These are phyloP conservation scores for Hecatera dysodea DNA, from an alignment of 2,888 invertebrate species.

Conservation along the genomic window DNA sequence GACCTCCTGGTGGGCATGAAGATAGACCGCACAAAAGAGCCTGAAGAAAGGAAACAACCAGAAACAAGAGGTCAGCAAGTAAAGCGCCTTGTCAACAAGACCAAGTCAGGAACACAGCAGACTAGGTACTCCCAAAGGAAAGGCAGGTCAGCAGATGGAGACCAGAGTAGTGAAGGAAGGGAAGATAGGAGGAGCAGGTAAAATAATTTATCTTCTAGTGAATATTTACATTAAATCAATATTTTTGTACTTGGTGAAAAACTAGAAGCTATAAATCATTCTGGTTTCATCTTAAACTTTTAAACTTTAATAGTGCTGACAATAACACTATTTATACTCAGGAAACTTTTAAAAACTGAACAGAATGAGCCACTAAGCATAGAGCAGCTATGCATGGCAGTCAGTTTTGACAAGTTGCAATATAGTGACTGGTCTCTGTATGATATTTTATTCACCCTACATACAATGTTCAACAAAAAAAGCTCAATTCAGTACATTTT, in stretches of 20 bases:
- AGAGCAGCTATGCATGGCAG: background rate
- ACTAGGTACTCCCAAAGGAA: conserved; percentile 74
- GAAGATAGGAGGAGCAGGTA: conserved; percentile 34
- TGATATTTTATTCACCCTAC: no score
- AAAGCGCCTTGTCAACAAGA: conserved; percentile 83
- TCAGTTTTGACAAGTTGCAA: no score
- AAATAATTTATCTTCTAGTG: background rate
- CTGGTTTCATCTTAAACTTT: background rate
- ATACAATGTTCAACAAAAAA: no score
- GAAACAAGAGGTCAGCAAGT: conserved; percentile 90
- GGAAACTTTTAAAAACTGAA: background rate
- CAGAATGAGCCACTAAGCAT: background rate
- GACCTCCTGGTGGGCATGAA: conserved; percentile 95
- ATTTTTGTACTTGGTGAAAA: no score
- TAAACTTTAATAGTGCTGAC: background rate
- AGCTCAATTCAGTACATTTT: no score
- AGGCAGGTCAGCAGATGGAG: background rate
- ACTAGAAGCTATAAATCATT: no score
- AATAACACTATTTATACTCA: background rate
- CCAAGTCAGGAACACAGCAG: conserved; percentile 69
- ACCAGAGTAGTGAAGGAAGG: background rate
- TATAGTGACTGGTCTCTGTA: no score
- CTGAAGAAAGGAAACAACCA: conserved; percentile 70
- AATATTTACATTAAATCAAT: background rate
- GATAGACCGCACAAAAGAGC: conserved; percentile 91